Percentiles rank a stretch among this genome's conserved stretches.
phyloP scores from a whole-genome alignment of 2,888 invertebrate species.

The Nephrotoma appendiculata region DNA sequence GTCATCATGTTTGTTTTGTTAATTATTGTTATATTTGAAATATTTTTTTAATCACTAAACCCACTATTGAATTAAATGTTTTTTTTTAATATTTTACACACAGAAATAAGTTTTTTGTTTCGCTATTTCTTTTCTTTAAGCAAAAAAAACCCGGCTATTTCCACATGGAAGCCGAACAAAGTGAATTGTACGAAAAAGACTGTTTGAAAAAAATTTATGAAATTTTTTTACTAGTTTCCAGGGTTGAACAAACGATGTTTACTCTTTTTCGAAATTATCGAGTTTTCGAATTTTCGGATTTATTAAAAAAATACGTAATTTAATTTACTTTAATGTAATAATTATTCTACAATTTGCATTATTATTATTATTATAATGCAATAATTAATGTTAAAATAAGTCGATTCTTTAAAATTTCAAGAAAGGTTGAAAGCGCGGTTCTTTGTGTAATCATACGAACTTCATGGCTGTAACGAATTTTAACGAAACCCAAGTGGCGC shows the following conservation, averaged over 20 bases:
- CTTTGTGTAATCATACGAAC: background rate
- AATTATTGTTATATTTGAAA: conserved; percentile 9
- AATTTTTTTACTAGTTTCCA: background rate
- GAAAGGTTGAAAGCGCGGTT: too few relatives aligned
- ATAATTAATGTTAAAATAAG: too few relatives aligned
- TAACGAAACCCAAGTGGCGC: background rate
- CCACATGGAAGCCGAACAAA: conserved; percentile 22
- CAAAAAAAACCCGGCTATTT: conserved; percentile 18
- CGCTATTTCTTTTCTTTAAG: conserved; percentile 1
- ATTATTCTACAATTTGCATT: too few relatives aligned
- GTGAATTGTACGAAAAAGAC: conserved; percentile 5
- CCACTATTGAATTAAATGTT: background rate
- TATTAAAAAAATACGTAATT: too few relatives aligned
- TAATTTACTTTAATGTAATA: too few relatives aligned
- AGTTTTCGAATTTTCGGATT: background rate
- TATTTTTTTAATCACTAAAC: background rate
- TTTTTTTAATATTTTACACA: background rate
- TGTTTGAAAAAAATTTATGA: background rate
- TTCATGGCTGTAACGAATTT: background rate
- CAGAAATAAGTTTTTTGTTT: background rate
- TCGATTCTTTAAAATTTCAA: too few relatives aligned
- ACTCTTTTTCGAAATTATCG: background rate
- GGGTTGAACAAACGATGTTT: background rate
- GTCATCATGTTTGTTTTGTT: conserved; percentile 20
- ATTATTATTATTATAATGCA: too few relatives aligned